phyloP scores from a whole-genome alignment of 2,113 vertebrate species.

The Rallus limicola region DNA sequence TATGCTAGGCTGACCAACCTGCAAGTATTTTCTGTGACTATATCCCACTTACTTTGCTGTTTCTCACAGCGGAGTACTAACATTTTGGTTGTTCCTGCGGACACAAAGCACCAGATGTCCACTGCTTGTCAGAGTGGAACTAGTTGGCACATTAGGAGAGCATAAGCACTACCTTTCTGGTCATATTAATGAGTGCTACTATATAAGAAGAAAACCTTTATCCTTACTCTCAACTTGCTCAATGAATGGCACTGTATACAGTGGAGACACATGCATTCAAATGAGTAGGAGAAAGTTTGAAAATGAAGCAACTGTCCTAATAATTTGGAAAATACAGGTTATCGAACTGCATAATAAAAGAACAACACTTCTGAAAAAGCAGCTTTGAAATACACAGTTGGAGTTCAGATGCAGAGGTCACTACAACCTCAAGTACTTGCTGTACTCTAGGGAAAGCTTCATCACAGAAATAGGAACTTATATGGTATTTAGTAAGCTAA shows the following conservation, averaged over 20 bases:
- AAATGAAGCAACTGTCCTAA: not conserved
- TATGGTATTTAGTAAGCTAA: not conserved
- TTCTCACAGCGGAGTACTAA: not conserved
- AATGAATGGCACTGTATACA: not conserved
- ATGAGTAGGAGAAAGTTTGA: not conserved
- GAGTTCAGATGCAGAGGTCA: not conserved
- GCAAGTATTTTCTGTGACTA: not conserved
- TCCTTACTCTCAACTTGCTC: not conserved
- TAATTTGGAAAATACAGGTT: not conserved
- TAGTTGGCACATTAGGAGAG: not conserved
- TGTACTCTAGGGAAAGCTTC: not conserved
- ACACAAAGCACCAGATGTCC: not conserved
- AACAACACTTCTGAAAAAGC: not conserved
- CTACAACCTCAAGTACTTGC: not conserved
- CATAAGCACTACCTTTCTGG: not conserved
- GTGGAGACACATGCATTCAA: fast-evolving
- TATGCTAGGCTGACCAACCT: not conserved
- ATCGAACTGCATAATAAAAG: not conserved
- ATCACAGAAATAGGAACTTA: not conserved
- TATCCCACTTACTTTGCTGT: not conserved
- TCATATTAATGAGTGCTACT: not conserved
- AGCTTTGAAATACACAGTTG: not conserved
- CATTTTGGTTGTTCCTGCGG: not conserved
- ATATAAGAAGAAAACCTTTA: not conserved
- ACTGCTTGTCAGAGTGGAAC: not conserved